These are phyloP conservation scores for Notiomystis cincta DNA, from an alignment of 2,113 vertebrate species.

Conservation along the genomic window DNA sequence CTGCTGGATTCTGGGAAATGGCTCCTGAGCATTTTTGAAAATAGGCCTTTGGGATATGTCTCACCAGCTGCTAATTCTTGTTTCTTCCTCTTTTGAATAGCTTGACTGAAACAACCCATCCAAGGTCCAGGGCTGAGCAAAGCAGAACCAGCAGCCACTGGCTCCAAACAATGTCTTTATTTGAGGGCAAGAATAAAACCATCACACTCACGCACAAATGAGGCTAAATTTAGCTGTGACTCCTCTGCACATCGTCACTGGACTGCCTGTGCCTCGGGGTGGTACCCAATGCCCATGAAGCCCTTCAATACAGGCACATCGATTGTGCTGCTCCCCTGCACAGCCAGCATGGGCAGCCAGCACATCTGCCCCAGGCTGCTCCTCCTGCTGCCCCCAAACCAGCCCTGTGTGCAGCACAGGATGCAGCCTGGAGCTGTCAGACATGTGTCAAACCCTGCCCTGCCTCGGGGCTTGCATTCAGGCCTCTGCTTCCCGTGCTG, in stretches of 20 bases:
- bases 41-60: background rate
- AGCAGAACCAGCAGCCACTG: background rate
- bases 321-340: rapidly evolving
- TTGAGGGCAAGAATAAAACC: background rate
- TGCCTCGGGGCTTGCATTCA: background rate
- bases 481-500: background rate
- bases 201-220: background rate
- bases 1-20: background rate
- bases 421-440: background rate
- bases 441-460: background rate
- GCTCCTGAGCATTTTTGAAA: background rate
- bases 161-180: background rate
- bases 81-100: background rate
- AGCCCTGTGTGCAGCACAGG: background rate
- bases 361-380: background rate
- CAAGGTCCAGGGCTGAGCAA: background rate
- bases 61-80: background rate
- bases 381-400: background rate
- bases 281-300: background rate
- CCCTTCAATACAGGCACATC: background rate
- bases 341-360: background rate
- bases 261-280: background rate
- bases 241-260: background rate
- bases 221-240: conserved; percentile 32
- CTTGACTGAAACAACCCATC: background rate